Conservation (phyloP, 2,113 vertebrate genomes). For the Halichoeres trimaculatus region DNA sequence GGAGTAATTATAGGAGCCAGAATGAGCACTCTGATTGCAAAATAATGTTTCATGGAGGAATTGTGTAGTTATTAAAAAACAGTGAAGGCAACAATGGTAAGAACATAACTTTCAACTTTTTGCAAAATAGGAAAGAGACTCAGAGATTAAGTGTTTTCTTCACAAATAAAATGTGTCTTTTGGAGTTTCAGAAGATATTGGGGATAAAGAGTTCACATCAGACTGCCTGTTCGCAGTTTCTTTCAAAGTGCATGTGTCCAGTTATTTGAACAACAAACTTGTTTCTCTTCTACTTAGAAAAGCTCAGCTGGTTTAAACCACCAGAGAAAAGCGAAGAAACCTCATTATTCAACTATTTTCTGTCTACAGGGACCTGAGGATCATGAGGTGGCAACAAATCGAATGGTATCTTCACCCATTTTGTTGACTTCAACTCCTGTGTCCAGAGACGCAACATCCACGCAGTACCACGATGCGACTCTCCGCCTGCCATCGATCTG, state of each 20-base stretch:
- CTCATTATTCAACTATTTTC: slow-evolving; percentile 1
- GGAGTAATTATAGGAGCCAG: slow-evolving; percentile 67
- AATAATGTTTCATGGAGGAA: slow-evolving; percentile 57
- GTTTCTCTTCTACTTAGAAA: neutral
- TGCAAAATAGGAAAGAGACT: slow-evolving; percentile 13
- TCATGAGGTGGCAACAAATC: slow-evolving; percentile 54
- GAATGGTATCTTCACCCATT: slow-evolving; percentile 47
- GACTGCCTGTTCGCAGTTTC: neutral
- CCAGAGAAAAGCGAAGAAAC: slow-evolving; percentile 8
- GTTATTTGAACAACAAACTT: neutral
- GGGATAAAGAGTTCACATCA: slow-evolving; percentile 3
- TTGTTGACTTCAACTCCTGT: slow-evolving; percentile 38
- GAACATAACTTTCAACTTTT: neutral
- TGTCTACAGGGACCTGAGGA: slow-evolving; percentile 10
- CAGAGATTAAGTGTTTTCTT: slow-evolving; percentile 20
- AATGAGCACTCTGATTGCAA: slow-evolving; percentile 68
- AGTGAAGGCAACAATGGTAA: neutral
- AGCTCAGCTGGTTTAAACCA: neutral
- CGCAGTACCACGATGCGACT: slow-evolving; percentile 17
- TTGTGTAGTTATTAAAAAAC: slow-evolving; percentile 39
- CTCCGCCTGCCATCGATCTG: slow-evolving; percentile 67
- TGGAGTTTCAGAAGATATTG: slow-evolving; percentile 26
- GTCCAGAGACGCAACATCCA: slow-evolving; percentile 18
- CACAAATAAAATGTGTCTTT: neutral
- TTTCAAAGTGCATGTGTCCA: neutral